Evolutionary conservation across 2,797 vertebrate genomes (phyloP), one percentile per base, ranked within the genome.

Genomic region (Alca torda): DNA sequence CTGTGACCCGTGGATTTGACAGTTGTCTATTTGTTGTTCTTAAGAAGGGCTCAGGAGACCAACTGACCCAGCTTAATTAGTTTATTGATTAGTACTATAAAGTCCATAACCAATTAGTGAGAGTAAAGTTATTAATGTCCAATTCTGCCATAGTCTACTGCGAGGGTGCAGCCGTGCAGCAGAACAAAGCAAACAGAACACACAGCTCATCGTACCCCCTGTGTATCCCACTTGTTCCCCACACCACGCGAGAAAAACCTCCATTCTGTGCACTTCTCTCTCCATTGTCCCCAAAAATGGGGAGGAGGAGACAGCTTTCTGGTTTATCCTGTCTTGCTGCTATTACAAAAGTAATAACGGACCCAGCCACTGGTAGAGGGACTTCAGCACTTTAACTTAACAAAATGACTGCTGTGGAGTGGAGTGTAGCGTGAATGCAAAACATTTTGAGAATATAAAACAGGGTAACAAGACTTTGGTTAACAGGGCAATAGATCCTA

Each of bases 91-190:
- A 77, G 89, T 59, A 92, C 75, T 85, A 77, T 94, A 84, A 96
- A 96, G 92, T 95, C 95, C 92, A 97, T 95, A 97, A 96, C 81
- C 95, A 94, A 97, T 96, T 97, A 97, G 92, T 50, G 53, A 89
- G 57, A 85, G 72, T 46, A 83, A 95, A 96, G 78, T 93, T 96
- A 97, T 95, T 97, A 96, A 96, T 93, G 94, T 78, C 82, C 89
- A 87, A 2, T 89, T 85, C 90, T 16, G 37, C 53, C 73, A 35
- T 13, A 82, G 86, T 28, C 78, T 78, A 4, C 69, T 70, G 15
- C 4, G 8, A 41, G 56, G 37, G 67, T 80, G 72, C 39, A 74
- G 72, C 39, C 48, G 21, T 28, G 45, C 16, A 84, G 54, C 46
- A 80, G 30, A 93, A 93, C 50, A 85, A 91, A 93, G 68, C 56